These are phyloP conservation scores for Rhinoderma darwinii DNA, from an alignment of 2,113 vertebrate genomes.

Conservation along the genomic window DNA sequence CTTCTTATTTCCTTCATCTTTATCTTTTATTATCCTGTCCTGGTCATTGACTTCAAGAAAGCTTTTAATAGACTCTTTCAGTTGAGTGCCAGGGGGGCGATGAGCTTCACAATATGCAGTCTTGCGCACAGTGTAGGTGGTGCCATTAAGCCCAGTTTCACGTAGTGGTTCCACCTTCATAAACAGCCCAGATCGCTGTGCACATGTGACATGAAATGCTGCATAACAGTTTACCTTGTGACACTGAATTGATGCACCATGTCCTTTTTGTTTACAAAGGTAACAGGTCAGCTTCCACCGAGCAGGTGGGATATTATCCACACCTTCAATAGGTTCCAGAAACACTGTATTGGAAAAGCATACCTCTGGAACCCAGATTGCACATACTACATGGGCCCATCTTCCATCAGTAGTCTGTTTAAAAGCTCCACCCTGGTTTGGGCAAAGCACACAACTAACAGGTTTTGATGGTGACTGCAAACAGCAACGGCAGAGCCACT, in stretches of 20 bases:
- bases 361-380: constrained; percentile 98
- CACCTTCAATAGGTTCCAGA: constrained; percentile 94
- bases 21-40: constrained; percentile 63
- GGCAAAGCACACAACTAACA: constrained; percentile 94
- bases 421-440: constrained; percentile 94
- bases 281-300: constrained; percentile 97
- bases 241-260: constrained; percentile 94
- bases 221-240: constrained; percentile 98
- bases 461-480: constrained; percentile 93
- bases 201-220: constrained; percentile 96
- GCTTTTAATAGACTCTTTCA: constrained; percentile 67
- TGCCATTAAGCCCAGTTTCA: constrained; percentile 90
- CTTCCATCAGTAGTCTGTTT: constrained; percentile 95
- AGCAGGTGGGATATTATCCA: constrained; percentile 89
- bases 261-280: constrained; percentile 94
- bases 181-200: constrained; percentile 92
- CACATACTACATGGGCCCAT: constrained; percentile 97
- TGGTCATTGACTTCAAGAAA: constrained; percentile 63
- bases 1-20: constrained; percentile 70
- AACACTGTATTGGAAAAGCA: constrained; percentile 98
- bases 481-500: constrained; percentile 98
- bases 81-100: constrained; percentile 76
- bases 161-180: constrained; percentile 98
- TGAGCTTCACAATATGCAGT: constrained; percentile 93
- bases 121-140: constrained; percentile 94